These are phyloP conservation scores for Drosophila nigrodunni DNA, from an alignment of 1,140 invertebrate genomes.

Conservation along the genomic window DNA sequence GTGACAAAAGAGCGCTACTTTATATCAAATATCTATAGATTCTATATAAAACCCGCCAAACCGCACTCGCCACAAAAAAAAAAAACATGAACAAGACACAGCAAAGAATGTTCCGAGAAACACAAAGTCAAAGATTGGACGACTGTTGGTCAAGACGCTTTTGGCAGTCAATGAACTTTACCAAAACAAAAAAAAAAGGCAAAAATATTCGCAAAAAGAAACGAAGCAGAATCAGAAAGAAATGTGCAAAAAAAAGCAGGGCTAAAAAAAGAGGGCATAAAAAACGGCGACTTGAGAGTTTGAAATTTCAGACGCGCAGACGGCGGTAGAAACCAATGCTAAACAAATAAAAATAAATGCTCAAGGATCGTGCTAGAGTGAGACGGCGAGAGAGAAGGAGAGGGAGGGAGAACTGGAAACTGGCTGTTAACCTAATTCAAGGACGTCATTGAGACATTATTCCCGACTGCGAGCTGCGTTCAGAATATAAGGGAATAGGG, in stretches of 20 bases:
- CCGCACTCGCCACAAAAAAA: slow-evolving; percentile 19
- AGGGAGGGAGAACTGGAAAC: slow-evolving; percentile 38
- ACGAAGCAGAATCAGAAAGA: slow-evolving; percentile 1
- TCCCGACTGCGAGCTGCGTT: slow-evolving; percentile 32
- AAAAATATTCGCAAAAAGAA: slow-evolving; percentile 13
- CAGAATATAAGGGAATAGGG: slow-evolving; percentile 83
- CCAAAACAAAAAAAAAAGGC: slow-evolving; percentile 21
- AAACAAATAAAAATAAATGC: slow-evolving; percentile 59
- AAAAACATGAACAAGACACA: slow-evolving; percentile 14
- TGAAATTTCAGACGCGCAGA: slow-evolving; percentile 81
- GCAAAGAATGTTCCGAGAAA: slow-evolving; percentile 51
- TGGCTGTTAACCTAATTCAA: slow-evolving; percentile 84
- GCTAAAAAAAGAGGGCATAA: slow-evolving; percentile 14
- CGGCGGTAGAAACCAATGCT: slow-evolving; percentile 46
- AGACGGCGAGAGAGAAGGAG: not conserved
- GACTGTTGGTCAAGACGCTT: slow-evolving; percentile 39
- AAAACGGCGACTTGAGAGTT: slow-evolving; percentile 56
- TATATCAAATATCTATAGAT: slow-evolving; percentile 41
- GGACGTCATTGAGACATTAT: slow-evolving; percentile 84
- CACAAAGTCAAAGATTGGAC: slow-evolving; percentile 50
- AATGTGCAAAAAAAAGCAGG: slow-evolving; percentile 22
- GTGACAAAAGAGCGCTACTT: slow-evolving; percentile 39
- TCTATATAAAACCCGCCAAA: slow-evolving; percentile 8
- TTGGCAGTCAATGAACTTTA: slow-evolving; percentile 71
- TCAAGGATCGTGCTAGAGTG: slow-evolving; percentile 33